Percentiles rank a stretch among this genome's conserved stretches.
phyloP scores from a whole-genome alignment of 2,113 vertebrate genomes.

The Candoia aspera region DNA sequence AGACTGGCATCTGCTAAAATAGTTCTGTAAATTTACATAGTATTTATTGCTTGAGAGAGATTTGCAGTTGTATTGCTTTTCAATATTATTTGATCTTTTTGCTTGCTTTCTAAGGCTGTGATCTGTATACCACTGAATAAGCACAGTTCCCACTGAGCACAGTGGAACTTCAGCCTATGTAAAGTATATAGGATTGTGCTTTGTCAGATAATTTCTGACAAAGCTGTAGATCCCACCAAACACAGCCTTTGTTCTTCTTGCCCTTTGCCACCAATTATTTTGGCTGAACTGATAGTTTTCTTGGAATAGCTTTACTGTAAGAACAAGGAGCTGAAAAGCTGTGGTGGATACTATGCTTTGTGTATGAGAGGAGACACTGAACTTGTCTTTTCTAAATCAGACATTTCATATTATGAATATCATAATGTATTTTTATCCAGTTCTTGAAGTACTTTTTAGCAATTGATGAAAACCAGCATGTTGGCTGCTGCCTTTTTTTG shows the following conservation, averaged over 20 bases:
- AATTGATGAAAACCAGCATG: constrained; percentile 38
- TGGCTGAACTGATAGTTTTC: neutral
- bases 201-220: constrained; percentile 41
- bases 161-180: neutral
- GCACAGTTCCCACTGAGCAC: neutral
- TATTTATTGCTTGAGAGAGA: constrained; percentile 17
- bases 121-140: neutral
- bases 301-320: neutral
- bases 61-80: constrained; percentile 8
- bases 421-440: constrained; percentile 16
- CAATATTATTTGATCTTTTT: constrained; percentile 7
- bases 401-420: constrained; percentile 21
- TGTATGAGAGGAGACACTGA: neutral
- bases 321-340: neutral
- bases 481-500: constrained; percentile 40
- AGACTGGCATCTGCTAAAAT: neutral
- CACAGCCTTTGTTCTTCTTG: neutral
- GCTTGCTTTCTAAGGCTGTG: constrained; percentile 13
- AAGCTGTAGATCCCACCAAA: constrained; percentile 26
- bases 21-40: neutral
- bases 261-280: neutral
- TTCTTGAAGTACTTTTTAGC: constrained; percentile 25
- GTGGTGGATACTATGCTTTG: neutral
- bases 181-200: neutral
- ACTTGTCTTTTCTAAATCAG: neutral